phyloP scores from a whole-genome alignment of 2,888 invertebrate genomes.

The Neoaliturus tenellus region DNA sequence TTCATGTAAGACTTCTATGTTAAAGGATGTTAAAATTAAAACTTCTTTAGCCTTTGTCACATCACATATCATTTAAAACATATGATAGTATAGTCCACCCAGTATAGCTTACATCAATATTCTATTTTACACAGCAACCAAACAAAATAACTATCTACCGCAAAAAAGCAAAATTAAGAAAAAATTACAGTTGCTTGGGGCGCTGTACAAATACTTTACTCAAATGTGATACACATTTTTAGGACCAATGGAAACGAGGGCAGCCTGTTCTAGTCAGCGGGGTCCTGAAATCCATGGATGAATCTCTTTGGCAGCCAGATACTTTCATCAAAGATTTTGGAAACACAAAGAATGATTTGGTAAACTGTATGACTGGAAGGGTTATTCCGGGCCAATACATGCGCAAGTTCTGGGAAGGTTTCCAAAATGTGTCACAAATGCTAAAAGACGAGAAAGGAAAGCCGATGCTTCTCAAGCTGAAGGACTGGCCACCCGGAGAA shows the following conservation, averaged over 20 bases:
- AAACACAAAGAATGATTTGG: conserved; percentile 91
- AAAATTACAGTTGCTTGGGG: too few species aligned
- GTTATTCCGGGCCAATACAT: conserved; percentile 93
- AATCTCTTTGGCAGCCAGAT: conserved; percentile 92
- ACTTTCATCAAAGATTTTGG: conserved; percentile 94
- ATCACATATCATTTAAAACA: too few species aligned
- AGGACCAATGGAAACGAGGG: conserved; percentile 94
- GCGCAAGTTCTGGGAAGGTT: conserved; percentile 97
- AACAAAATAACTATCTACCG: too few species aligned
- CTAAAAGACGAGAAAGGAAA: conserved; percentile 87
- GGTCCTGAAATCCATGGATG: conserved; percentile 84
- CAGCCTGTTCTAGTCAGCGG: conserved; percentile 96
- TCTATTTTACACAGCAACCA: too few species aligned
- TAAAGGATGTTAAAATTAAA: too few species aligned
- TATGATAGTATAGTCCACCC: too few species aligned
- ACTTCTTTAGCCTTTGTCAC: too few species aligned
- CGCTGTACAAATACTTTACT: too few species aligned
- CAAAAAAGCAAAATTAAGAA: too few species aligned
- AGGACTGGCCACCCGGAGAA: conserved; percentile 96
- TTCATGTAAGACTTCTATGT: too few species aligned
- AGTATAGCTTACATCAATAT: too few species aligned
- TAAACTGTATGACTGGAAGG: conserved; percentile 94
- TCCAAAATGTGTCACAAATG: conserved; percentile 88
- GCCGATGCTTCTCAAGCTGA: conserved; percentile 92
- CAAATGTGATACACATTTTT: too few species aligned